Base-by-base conservation (phyloP, 2,113 vertebrate genomes). In the Cavia porcellus region DNA sequence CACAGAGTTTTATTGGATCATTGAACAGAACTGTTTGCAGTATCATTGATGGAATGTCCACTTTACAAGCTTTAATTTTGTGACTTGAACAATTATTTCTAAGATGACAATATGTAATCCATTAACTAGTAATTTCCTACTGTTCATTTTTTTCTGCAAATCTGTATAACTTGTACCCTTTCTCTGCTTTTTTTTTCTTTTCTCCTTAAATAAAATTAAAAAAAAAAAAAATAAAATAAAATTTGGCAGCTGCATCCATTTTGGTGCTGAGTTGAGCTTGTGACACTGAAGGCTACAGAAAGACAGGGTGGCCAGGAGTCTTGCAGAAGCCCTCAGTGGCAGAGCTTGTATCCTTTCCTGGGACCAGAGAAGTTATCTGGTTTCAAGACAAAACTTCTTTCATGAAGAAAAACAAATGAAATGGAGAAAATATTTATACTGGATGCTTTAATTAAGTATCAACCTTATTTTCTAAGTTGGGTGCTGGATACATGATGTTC, bases 381-480 rank as follows among this genome's bases (percentile, higher is more conserved):
- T 93, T 84, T 66, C 64, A 38, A 87, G n/a, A 79, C 9, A 70
- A 28, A 61, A 82, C 59, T 79, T 85, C 30, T 35, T 59, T 86
- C 86, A 87, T 62, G 62, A 32, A 75, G 64, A 68, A 92, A 86
- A 94, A 20, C 20, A 75, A 74, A 22, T 1, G 25, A n/a, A 66
- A 47, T 35, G 32, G 52, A 79, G 90, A 68, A 89, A 68, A 89
- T 64, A 52, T 35, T 66, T 74, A 90, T 8, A 12, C 30, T n/a
- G 42, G 47, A 28, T 55, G 38, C 28, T 52, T 85, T 50, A 64
- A 38, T 1, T 88, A 38, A 55, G 20, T 59, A 38, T 9, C 45
- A 61, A 47, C 30, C 89, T 52, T 86, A 32, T 59, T 85, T 95
- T 81, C 92, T 82, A 95, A 96, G 57, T 24, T 62, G n/a, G 30